These are phyloP conservation scores for Lomographa bimaculata DNA, from an alignment of 2,888 invertebrate genomes.

Conservation along the genomic window DNA sequence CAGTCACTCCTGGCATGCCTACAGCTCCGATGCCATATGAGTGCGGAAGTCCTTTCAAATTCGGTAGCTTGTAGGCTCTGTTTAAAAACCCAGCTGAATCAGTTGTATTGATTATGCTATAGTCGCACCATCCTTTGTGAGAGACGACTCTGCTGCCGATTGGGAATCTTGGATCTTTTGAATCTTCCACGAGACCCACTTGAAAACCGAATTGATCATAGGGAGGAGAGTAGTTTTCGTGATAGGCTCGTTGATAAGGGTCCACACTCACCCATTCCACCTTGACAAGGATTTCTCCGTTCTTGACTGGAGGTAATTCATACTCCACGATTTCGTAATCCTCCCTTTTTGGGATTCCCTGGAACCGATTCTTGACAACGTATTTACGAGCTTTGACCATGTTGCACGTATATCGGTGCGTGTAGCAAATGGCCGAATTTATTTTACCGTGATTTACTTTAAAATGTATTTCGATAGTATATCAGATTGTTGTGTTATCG, in stretches of 20 bases:
- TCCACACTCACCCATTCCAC: constrained; percentile 57
- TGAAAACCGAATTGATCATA: constrained; percentile 41
- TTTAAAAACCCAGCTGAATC: constrained; percentile 28
- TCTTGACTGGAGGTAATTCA: constrained; percentile 80
- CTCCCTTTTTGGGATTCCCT: constrained; percentile 82
- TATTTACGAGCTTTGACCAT: constrained; percentile 84
- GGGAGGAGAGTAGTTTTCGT: constrained; percentile 24
- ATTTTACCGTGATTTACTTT: too few species aligned
- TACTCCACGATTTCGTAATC: constrained; percentile 85
- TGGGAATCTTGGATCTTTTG: constrained; percentile 71
- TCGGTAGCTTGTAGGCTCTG: constrained; percentile 69
- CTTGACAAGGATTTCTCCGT: constrained; percentile 74
- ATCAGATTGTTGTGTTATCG: constrained; percentile 19
- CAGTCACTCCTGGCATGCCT: constrained; percentile 89
- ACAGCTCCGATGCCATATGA: constrained; percentile 85
- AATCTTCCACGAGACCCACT: constrained; percentile 67
- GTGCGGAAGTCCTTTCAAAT: constrained; percentile 74
- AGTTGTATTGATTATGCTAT: constrained; percentile 49
- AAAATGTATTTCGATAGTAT: constrained; percentile 19
- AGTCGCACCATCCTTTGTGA: constrained; percentile 87
- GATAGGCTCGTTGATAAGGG: constrained; percentile 50
- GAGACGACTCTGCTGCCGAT: constrained; percentile 84
- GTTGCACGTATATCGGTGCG: constrained; percentile 9
- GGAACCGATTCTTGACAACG: constrained; percentile 79
- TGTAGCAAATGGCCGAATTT: constrained; percentile 6